Base-by-base conservation (phyloP, 2,888 invertebrate genomes). In the Archips crataeganus region DNA sequence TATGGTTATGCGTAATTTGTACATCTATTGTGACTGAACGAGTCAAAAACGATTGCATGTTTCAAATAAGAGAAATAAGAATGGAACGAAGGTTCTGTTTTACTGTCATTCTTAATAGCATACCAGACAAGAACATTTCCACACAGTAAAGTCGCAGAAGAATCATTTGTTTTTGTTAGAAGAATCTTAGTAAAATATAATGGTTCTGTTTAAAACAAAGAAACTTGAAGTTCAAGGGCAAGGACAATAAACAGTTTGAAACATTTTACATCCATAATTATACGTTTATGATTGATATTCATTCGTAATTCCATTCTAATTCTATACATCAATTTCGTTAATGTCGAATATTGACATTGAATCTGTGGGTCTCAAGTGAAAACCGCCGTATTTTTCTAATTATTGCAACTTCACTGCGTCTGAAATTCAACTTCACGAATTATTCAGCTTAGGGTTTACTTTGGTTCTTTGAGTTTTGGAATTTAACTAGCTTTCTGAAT, bases 351-450 rank as follows among this genome's bases (percentile, higher is more conserved):
- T 49, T 6, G 5, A 13, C 49, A 2, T 54, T 54, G 2, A 6
- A 54, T 8, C 23, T 23, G 54, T 32, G 2, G 32, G 32, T 32
- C 32, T 10, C 11, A 32, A 23, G 6, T 15, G 32, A 59, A 59
- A 5, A 15, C n/a, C 23, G 23, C 62, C 62, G 23, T 42, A 42
- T 51, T 51, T 63, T 63, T 63, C 23, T 23, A 5, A 45, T 63
- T 65, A 65, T 65, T 65, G 36, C 34, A 9, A 39, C 47, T 51
- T 51, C 65, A 51, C 36, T 36, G 65, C 65, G 36, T 51, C 36
- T 15, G 32, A 34, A 49, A 64, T 11, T 51, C 51, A 23, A 51
- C 65, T 65, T 9, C 34, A 34, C n/a, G 51, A 65, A 51, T 65
- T 36, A 51, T 32, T 13, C n/a, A 34, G 49, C 64, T 13, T 51